Evolutionary conservation across 2,113 vertebrate species (phyloP).

Genomic region (Hystrix brachyura): DNA sequence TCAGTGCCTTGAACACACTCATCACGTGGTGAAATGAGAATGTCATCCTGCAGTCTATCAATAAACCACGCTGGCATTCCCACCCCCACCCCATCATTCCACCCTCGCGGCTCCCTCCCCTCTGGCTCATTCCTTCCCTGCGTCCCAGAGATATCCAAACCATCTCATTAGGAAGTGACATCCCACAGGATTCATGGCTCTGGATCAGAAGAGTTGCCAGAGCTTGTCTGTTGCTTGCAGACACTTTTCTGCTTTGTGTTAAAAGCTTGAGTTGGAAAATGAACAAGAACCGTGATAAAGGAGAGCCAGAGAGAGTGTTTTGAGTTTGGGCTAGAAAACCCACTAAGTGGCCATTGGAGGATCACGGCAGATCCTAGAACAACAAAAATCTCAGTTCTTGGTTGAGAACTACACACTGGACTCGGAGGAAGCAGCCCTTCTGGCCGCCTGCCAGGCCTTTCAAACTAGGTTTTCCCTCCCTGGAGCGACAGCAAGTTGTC

Average conservation of each 20-base stretch:
- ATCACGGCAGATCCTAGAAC: background rate
- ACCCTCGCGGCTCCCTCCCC: background rate
- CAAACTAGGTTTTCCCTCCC: background rate
- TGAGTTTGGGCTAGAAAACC: slow-evolving; percentile 26
- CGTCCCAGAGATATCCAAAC: background rate
- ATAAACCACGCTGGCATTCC: slow-evolving; percentile 38
- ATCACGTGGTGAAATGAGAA: slow-evolving; percentile 67
- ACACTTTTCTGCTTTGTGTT: slow-evolving; percentile 12
- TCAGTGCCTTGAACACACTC: slow-evolving; percentile 67
- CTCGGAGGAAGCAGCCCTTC: background rate
- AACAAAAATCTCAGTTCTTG: background rate
- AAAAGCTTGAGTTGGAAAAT: slow-evolving; percentile 44
- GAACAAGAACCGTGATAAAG: background rate
- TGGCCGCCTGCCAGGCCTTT: background rate
- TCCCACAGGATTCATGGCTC: slow-evolving; percentile 5
- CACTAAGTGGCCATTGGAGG: background rate
- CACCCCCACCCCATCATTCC: background rate
- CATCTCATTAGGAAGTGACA: slow-evolving; percentile 13
- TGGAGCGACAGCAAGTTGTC: background rate
- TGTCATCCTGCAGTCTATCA: slow-evolving; percentile 57
- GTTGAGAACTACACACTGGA: background rate
- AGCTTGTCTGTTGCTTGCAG: background rate
- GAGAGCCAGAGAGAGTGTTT: background rate
- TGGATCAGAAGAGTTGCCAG: background rate
- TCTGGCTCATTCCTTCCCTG: background rate